Base-by-base conservation (phyloP, 2,888 invertebrate species). In the Seladonia tumulorum region DNA sequence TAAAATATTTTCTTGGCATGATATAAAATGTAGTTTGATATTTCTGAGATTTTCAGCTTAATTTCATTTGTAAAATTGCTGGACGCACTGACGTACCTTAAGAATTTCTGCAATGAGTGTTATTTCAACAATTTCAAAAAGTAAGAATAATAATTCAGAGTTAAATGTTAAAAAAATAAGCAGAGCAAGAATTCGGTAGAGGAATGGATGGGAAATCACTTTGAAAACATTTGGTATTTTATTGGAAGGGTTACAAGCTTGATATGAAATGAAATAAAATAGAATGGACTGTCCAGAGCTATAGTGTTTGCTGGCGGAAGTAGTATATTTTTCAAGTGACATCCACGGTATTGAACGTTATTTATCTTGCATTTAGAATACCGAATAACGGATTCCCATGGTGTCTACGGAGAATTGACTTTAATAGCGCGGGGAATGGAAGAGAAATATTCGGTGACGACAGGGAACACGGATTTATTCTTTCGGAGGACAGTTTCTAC, bases 371-470 rank as follows among this genome's bases (percentile, higher is more conserved):
- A 42, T 82, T 78, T 72, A 22, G 63, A 63, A 63, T 42, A 14
- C 75, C n/a, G 49, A 45, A 76, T 66, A 63, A 45, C 49, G 63
- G 75, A 76, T 82, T 82, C 63, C 76, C 49, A 42, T 53, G 71
- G 49, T 53, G n/a, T 66, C 53, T 72, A 45, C 66, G 12, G 73
- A 79, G 73, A 68, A 79, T 66, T 79, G 73, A 82, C 79, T 79
- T 79, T 79, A 82, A 82, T 82, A 79, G 73, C 68, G 35, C 57
- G 63, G 66, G 49, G 79, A 82, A 57, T 68, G 49, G 49, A 25
- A 66, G 66, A 39, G 76, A 78, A 78, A 75, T 75, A 80, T 80
- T 79, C 70, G 14, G 70, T 76, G 60, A 39, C 16, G 79, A 73
- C 81, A 74, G 63, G 10, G 10, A 53, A 66, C 60, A 53, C 35